A percentile compares a stretch with the other conserved stretches of the same genome.
Conservation (phyloP, 2,888 invertebrate genomes). For the Dichetophora obliterata region DNA sequence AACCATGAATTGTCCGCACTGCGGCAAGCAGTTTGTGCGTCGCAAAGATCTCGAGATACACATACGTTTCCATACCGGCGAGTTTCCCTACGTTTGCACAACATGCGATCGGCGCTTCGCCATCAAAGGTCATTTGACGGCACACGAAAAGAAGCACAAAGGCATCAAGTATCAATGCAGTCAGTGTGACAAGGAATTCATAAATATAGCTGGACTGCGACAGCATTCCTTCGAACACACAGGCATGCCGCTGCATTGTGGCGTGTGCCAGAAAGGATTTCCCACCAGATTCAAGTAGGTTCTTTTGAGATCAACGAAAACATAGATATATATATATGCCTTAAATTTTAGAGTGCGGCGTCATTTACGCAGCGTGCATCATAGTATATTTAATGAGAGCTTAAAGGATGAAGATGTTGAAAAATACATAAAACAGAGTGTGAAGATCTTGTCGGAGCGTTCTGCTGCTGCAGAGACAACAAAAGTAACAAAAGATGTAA, state of each 20-base stretch:
- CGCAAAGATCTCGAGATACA: constrained; percentile 51
- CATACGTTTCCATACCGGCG: constrained; percentile 53
- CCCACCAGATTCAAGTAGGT: constrained; percentile 52
- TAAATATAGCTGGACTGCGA: constrained; percentile 50
- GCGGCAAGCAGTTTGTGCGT: constrained; percentile 52
- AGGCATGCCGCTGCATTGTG: constrained; percentile 49
- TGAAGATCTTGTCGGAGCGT: background rate
- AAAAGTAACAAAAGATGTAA: background rate
- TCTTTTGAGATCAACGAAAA: background rate
- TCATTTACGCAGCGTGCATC: constrained; percentile 43
- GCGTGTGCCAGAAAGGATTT: constrained; percentile 50
- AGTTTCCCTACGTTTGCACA: constrained; percentile 50
- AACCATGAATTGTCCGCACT: constrained; percentile 51
- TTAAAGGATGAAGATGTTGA: constrained; percentile 33
- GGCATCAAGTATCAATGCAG: constrained; percentile 50
- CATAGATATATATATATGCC: too few species aligned
- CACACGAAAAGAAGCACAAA: constrained; percentile 50
- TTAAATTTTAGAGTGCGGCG: constrained; percentile 33
- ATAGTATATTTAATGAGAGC: constrained; percentile 27
- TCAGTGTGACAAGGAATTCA: constrained; percentile 48
- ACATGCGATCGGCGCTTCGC: constrained; percentile 50
- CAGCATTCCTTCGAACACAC: constrained; percentile 52
- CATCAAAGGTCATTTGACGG: constrained; percentile 51
- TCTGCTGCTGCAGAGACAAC: background rate
- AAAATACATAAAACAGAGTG: constrained; percentile 25